These are phyloP conservation scores for Cirrhinus molitorella DNA, from an alignment of 2,797 vertebrate genomes.

Conservation along the genomic window DNA sequence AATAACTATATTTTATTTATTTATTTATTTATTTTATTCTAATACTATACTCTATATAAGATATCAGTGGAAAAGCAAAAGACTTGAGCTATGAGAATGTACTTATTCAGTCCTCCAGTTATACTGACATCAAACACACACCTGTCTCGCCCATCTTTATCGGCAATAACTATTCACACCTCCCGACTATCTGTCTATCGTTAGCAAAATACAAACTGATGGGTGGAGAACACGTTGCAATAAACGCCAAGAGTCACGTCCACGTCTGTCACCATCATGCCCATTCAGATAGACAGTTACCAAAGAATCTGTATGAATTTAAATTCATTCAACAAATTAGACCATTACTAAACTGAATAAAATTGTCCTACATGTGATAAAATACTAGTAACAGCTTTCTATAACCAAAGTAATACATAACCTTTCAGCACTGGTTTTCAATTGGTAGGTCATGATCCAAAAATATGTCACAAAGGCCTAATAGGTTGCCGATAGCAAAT, in stretches of 20 bases:
- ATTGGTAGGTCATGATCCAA: not conserved
- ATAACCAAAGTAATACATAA: not conserved
- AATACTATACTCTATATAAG: not conserved
- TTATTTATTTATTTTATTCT: not conserved
- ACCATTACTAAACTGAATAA: not conserved
- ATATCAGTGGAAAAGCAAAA: not conserved
- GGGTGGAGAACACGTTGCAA: slow-evolving; percentile 54
- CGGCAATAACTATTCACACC: slow-evolving; percentile 50
- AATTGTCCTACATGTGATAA: not conserved
- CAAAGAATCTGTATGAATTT: not conserved
- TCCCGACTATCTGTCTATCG: slow-evolving; percentile 35
- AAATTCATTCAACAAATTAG: not conserved
- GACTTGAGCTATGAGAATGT: not conserved
- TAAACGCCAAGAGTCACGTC: slow-evolving; percentile 8
- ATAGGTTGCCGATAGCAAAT: not conserved
- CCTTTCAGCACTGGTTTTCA: not conserved
- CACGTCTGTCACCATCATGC: slow-evolving; percentile 39
- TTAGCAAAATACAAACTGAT: slow-evolving; percentile 53
- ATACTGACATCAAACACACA: slow-evolving; percentile 13
- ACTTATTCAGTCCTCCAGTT: not conserved
- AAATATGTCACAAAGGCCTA: not conserved
- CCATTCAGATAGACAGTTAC: slow-evolving; percentile 39
- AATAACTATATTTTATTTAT: not conserved
- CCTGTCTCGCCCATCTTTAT: slow-evolving; percentile 22
- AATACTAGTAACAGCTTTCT: not conserved